Conservation (phyloP, 2,113 vertebrate genomes). For the Microtus oregoni region DNA sequence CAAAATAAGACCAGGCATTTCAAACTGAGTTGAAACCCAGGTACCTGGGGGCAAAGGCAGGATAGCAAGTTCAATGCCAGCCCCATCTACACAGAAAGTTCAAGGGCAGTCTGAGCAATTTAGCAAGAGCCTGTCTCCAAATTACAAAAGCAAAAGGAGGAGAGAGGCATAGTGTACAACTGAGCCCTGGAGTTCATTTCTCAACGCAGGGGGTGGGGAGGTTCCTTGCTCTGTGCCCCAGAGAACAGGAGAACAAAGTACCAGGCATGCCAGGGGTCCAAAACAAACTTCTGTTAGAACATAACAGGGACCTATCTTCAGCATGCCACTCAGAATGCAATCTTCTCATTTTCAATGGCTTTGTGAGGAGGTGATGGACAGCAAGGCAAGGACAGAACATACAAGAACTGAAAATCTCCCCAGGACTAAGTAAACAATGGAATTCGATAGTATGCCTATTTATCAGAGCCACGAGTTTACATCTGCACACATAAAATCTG, state of each 20-base stretch:
- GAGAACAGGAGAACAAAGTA: neutral
- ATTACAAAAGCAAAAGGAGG: neutral
- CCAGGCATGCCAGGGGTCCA: neutral
- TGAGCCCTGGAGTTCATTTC: neutral
- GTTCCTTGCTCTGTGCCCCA: neutral
- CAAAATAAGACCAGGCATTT: slow-evolving; percentile 24
- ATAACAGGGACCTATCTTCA: neutral
- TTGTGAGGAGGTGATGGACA: slow-evolving; percentile 12
- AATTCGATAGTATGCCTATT: slow-evolving; percentile 2
- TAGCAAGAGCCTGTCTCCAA: neutral
- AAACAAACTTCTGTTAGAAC: neutral
- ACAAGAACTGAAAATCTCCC: neutral
- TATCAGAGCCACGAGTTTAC: neutral
- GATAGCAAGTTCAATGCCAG: neutral
- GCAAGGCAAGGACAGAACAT: neutral
- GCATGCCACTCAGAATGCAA: neutral
- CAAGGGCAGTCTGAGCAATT: neutral
- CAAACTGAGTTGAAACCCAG: neutral
- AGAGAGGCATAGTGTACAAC: neutral
- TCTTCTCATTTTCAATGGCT: neutral
- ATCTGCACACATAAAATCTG: neutral
- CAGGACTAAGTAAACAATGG: slow-evolving; percentile 11
- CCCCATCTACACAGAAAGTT: neutral
- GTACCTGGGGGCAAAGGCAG: neutral
- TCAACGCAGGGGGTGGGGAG: neutral